Base-by-base conservation (phyloP, 2,797 vertebrate genomes). In the Cossypha heuglini region DNA sequence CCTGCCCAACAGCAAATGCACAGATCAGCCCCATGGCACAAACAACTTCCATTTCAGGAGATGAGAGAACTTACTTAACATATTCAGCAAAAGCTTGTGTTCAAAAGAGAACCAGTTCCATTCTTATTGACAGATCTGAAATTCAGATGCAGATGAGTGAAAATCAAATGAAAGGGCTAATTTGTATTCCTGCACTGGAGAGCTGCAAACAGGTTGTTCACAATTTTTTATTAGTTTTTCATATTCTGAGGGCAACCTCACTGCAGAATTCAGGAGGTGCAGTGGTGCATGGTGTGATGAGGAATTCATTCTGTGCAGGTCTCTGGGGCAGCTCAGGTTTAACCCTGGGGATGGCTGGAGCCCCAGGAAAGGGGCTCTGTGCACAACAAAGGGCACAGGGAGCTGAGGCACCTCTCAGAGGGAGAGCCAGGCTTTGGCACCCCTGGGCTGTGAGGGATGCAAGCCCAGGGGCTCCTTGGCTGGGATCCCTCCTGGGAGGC, bases 371-470 rank as follows among this genome's bases (percentile, higher is more conserved):
- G 33, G 28, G 26, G 42, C 45, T 49, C 38, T 37, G 16, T 61
- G 38, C 52, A 8, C 29, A 8, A 0, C 31, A 43, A 18, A 51
- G 54, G 48, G 42, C 71, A 63, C 71, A 69, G 42, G 35, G 28
- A 35, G 17, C 15, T 66, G 29, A 7, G 62, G 51, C 59, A 72
- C 33, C 33, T 35, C 33, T 35, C 33, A 35, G 17, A 48, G 42
- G 57, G 6, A 71, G 1, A n/a, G 31, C 0, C 12, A 38, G 51
- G 2, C 25, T 16, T 8, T 11, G 37, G 43, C 29, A 54, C 10
- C 1, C 49, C 6, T 38, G 38, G 35, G 5, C 22, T 68, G 31
- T 6, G 43, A 46, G 51, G 64, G 29, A 26, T 14, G 10, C 71
- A 33, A 35, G 16, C 12, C 38, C 33, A 14, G 17, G 57, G 28